Conservation (phyloP, 2,797 vertebrate genomes). For the Acrocephalus scirpaceus region DNA sequence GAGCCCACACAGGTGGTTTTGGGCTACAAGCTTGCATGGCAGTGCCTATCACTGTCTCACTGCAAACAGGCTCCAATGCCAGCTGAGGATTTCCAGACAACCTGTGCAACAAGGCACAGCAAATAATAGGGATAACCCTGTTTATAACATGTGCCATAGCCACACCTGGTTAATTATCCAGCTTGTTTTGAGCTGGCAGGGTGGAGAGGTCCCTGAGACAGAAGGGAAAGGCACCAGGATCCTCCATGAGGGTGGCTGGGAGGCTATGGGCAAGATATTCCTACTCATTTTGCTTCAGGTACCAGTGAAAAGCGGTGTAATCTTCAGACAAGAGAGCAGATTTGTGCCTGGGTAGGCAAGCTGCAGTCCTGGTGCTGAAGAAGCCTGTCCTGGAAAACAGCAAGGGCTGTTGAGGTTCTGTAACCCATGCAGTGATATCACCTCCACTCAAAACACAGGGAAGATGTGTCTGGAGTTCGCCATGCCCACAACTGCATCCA, state of each 20-base stretch:
- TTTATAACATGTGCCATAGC: neutral
- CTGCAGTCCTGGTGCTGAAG: neutral
- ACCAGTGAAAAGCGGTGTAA: neutral
- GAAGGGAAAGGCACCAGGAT: neutral
- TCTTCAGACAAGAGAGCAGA: neutral
- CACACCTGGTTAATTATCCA: neutral
- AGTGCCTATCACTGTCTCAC: neutral
- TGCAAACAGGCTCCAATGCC: neutral
- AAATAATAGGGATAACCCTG: neutral
- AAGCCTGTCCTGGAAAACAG: neutral
- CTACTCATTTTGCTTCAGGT: neutral
- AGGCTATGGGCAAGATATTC: accelerated
- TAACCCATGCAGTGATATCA: neutral
- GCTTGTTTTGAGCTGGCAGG: neutral
- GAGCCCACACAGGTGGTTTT: neutral
- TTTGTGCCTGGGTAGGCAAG: neutral
- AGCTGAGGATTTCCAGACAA: neutral
- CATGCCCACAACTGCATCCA: neutral
- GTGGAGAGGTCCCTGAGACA: neutral
- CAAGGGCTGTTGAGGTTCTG: neutral
- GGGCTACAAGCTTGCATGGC: accelerated
- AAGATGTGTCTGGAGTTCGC: neutral
- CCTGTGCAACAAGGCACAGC: neutral
- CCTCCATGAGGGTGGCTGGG: neutral
- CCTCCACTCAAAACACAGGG: accelerated